Percentiles rank a stretch among this genome's conserved stretches.
Evolutionary conservation across 2,113 vertebrate species (phyloP).

Genomic region (Antidorcas marsupialis): DNA sequence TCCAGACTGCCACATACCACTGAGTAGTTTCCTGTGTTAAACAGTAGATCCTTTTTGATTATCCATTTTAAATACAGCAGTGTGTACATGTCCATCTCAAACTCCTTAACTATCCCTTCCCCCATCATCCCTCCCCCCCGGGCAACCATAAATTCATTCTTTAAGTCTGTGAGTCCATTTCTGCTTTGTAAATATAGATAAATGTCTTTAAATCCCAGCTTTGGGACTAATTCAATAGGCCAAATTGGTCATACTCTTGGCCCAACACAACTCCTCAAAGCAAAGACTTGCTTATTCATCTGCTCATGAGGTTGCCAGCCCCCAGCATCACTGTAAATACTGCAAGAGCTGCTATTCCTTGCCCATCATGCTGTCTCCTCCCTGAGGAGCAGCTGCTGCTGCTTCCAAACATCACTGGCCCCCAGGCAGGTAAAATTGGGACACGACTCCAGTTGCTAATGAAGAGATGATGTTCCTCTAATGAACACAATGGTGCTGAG

Average conservation of each 20-base stretch:
- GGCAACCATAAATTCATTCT: background rate
- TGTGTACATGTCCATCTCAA: background rate
- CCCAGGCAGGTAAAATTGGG: background rate
- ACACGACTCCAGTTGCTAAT: background rate
- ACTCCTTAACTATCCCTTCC: background rate
- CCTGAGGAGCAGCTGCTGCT: background rate
- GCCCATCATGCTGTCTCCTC: background rate
- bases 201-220: background rate
- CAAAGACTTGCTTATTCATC: background rate
- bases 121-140: background rate
- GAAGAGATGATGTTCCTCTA: slow-evolving; percentile 40
- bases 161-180: background rate
- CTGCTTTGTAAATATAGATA: background rate
- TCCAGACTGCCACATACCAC: background rate
- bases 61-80: background rate
- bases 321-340: background rate
- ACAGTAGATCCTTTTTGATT: background rate
- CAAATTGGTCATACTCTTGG: background rate
- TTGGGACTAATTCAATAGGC: background rate
- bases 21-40: background rate
- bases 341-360: background rate
- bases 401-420: background rate
- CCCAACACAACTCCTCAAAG: background rate
- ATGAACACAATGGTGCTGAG: background rate
- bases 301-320: background rate